Base-by-base conservation (phyloP, 2,113 vertebrate species). In the Aegotheles bennettii region DNA sequence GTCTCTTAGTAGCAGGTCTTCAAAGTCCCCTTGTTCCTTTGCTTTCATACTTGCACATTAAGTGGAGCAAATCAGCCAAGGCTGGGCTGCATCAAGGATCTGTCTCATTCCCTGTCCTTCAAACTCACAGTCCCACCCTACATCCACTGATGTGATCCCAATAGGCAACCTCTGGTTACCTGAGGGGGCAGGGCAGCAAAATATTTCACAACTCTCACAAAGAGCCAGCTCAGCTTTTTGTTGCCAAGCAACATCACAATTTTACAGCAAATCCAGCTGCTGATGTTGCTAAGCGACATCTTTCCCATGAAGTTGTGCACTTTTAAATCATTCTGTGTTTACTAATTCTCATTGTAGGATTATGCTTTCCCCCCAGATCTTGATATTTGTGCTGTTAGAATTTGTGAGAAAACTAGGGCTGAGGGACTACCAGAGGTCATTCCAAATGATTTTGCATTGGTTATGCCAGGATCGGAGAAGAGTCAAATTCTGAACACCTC, bases 281-380 rank as follows among this genome's bases (percentile, higher is more conserved):
- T 67, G 85, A 16, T 13, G 92, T 90, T 97, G 89, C 95, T 9
- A 84, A 92, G 93, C 90, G 90, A 95, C 92, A 2, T 48, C 84
- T 47, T 89, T 18, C 76, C 77, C 84, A 60, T 77, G 82, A 38
- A 67, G 64, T 28, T 89, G 67, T 47, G 82, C 75, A 19, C 68
- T 94, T 88, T n/a, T 40, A 80, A 76, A 84, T 54, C 10, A 8
- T 78, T 59, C 10, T 3, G 3, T 68, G 38, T 63, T 87, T 74
- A 59, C 54, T 67, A 81, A 63, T 67, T 85, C 73, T 93, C 20
- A 33, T 31, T 42, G 19, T 8, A 12, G 24, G 51, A n/a, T 77
- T 43, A 23, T 10, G 24, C 26, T 67, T 42, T n/a, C 68, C 33
- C 29, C 17, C 20, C 64, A 65, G 59, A 28, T 67, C 47, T 33